These are phyloP conservation scores for Melanerpes formicivorus DNA, from an alignment of 2,113 vertebrate genomes.

Conservation along the genomic window DNA sequence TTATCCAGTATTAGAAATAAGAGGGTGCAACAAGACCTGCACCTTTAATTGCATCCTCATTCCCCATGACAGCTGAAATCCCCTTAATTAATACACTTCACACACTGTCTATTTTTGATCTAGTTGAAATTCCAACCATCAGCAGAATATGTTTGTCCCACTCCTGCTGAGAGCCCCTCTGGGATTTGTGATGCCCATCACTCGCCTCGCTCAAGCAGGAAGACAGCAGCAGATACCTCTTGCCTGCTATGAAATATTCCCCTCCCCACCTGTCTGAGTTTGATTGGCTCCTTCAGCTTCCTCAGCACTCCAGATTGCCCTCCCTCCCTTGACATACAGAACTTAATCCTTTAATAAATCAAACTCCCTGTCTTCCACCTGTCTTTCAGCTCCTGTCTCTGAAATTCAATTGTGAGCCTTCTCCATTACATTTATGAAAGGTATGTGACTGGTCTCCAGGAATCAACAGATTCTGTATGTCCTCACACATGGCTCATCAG, in stretches of 20 bases:
- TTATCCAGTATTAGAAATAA: neutral
- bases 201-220: accelerated
- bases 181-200: neutral
- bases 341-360: neutral
- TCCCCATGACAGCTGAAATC: slow-evolving; percentile 28
- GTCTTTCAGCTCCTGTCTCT: neutral
- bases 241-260: neutral
- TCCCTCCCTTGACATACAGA: neutral
- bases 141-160: neutral
- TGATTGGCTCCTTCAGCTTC: neutral
- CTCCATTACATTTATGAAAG: neutral
- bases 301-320: neutral
- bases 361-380: neutral
- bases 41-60: slow-evolving; percentile 36
- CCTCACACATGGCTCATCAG: neutral
- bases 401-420: neutral
- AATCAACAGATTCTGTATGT: neutral
- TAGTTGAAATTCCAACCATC: neutral
- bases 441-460: accelerated
- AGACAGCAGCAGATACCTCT: neutral
- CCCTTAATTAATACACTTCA: slow-evolving; percentile 43
- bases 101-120: slow-evolving; percentile 8
- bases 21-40: neutral
- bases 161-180: neutral
- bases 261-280: neutral